Evolutionary conservation across 1,140 invertebrate genomes (phyloP).

Genomic region (Drosophila gunungcola): DNA sequence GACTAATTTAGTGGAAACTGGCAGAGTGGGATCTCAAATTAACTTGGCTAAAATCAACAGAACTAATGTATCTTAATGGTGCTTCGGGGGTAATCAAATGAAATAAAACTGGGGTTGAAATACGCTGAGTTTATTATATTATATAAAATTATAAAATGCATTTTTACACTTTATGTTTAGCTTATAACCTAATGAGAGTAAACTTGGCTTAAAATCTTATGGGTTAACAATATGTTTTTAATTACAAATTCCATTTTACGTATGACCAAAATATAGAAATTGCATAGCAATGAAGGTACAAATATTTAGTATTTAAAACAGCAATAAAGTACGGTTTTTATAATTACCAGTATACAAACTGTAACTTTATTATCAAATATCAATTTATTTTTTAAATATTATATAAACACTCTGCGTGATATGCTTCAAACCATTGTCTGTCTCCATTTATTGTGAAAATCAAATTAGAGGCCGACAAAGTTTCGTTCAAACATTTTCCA

Average conservation of each 20-base stretch:
- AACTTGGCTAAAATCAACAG: constrained; percentile 44
- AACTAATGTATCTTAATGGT: constrained; percentile 9
- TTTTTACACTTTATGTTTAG: too few species aligned
- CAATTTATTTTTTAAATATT: background rate
- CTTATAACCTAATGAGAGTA: too few species aligned
- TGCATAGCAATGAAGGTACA: too few species aligned
- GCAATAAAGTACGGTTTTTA: too few species aligned
- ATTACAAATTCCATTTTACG: too few species aligned
- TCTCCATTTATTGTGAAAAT: constrained; percentile 9
- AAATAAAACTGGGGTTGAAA: background rate
- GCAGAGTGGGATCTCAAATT: constrained; percentile 30
- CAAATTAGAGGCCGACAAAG: constrained; percentile 9
- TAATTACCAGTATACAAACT: background rate
- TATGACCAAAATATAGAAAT: too few species aligned
- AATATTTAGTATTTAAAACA: too few species aligned
- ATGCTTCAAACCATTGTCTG: background rate
- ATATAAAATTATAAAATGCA: background rate
- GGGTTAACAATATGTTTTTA: too few species aligned
- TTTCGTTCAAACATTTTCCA: constrained; percentile 25
- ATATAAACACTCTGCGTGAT: constrained; percentile 2
- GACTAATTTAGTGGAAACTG: constrained; percentile 23
- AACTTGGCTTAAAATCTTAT: too few species aligned
- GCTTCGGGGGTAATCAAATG: constrained; percentile 17
- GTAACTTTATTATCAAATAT: background rate
- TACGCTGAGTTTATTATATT: background rate